Base-by-base conservation (phyloP, 2,797 vertebrate genomes). In the Craterocephalus amniculus region DNA sequence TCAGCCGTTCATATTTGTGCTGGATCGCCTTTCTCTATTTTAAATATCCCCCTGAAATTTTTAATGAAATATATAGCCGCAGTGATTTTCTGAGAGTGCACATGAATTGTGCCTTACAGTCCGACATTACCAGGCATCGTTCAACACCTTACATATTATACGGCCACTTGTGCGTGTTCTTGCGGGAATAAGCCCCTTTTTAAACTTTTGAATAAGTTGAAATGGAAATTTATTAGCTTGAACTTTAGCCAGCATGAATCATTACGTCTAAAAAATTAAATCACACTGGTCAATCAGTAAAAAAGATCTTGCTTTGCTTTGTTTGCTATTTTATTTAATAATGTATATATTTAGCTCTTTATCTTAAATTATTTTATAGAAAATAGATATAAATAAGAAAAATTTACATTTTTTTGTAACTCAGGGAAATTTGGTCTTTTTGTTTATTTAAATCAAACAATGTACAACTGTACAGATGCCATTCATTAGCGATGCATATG, bases 1-100 rank as follows among this genome's bases (percentile, higher is more conserved):
- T 91, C 88, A 84, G 84, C 82, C 90, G 90, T 93, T 93, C 87
- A 92, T 93, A 91, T 91, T 90, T 89, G 87, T 90, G 81, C 91
- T 90, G 82, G 87, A 90, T 89, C 36, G 64, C 74, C 73, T 87
- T 85, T 85, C 79, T 86, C 62, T 68, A 74, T 84, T 90, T 88
- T 75, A 86, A 86, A 89, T 87, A 88, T 89, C 68, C 76, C 88
- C 82, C 66, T 78, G 81, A 89, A 81, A 60, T 60, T 64, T 74
- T 76, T 59, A 63, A 73, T 83, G 78, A 88, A 88, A 88, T 87
- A 88, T 87, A 84, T 68, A 63, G 66, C 71, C 40, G 60, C 12
- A 48, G 59, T 70, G 76, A 89, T 89, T 89, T 87, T 86, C 63
- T 72, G 48, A 65, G 68, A 85, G 76, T 72, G 38, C 70, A 72